These are phyloP conservation scores for Entomyzon cyanotis DNA, from an alignment of 2,113 vertebrate genomes.

Conservation along the genomic window DNA sequence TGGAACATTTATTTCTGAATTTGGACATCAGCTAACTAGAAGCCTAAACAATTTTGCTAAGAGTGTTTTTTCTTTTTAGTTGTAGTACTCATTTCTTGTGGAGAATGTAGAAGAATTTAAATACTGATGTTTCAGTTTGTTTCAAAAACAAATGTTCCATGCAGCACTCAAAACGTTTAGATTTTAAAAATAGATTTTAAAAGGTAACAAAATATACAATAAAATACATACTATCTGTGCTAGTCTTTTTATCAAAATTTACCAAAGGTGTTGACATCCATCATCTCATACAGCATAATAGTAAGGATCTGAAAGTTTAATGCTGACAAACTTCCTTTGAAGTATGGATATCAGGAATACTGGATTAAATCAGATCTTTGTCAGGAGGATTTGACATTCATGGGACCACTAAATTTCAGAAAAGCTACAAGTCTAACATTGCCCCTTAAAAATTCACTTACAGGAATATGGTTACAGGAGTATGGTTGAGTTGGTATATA, in stretches of 20 bases:
- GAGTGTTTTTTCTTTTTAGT: not conserved
- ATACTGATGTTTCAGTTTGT: not conserved
- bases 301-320: not conserved
- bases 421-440: not conserved
- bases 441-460: not conserved
- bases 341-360: not conserved
- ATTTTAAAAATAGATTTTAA: not conserved
- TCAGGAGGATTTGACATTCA: not conserved
- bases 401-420: not conserved
- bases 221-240: not conserved
- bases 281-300: not conserved
- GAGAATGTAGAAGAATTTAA: not conserved
- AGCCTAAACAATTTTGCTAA: not conserved
- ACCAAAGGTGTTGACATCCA: not conserved
- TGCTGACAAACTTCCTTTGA: not conserved
- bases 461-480: fast-evolving
- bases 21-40: not conserved
- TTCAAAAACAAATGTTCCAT: not conserved
- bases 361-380: not conserved
- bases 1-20: not conserved
- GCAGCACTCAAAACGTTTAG: not conserved
- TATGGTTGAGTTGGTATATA: not conserved
- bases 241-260: not conserved
- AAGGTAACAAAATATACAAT: not conserved
- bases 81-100: not conserved